Evolutionary conservation across 2,888 invertebrate species (phyloP).

Genomic region (Morpho helenor): DNA sequence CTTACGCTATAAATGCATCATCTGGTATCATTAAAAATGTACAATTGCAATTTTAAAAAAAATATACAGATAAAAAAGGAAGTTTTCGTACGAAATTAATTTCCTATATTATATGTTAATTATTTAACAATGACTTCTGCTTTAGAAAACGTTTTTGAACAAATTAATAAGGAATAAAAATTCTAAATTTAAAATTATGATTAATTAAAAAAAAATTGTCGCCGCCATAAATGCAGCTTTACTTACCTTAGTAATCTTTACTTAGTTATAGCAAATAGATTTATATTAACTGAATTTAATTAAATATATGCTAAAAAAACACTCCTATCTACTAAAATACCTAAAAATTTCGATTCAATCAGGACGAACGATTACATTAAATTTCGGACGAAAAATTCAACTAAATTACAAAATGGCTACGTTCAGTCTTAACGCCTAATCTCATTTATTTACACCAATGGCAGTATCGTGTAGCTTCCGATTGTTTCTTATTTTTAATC

Average conservation of each 20-base stretch:
- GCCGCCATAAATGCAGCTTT: too few species aligned
- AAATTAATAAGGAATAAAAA: too few species aligned
- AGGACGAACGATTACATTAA: slow-evolving; percentile 57
- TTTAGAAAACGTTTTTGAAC: too few species aligned
- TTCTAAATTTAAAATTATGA: too few species aligned
- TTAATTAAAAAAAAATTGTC: too few species aligned
- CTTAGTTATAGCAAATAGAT: too few species aligned
- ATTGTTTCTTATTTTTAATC: slow-evolving; percentile 33
- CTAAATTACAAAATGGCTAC: slow-evolving; percentile 40
- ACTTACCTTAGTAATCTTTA: too few species aligned
- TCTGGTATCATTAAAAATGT: slow-evolving; percentile 67
- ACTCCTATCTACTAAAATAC: slow-evolving; percentile 1
- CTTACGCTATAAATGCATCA: slow-evolving; percentile 62
- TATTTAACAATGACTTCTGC: too few species aligned
- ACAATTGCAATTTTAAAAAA: slow-evolving; percentile 37
- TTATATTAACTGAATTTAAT: too few species aligned
- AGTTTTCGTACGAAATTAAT: too few species aligned
- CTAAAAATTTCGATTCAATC: slow-evolving; percentile 53
- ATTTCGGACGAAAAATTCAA: slow-evolving; percentile 50
- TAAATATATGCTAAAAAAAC: too few species aligned
- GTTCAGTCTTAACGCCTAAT: slow-evolving; percentile 38
- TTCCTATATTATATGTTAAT: too few species aligned
- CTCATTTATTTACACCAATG: slow-evolving; percentile 55
- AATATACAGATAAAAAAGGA: neutral
- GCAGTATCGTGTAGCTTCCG: slow-evolving; percentile 71